A percentile compares a stretch with the other conserved stretches of the same genome.
Conservation (phyloP, 1,140 invertebrate species). For the Cyclargus thomasi region DNA sequence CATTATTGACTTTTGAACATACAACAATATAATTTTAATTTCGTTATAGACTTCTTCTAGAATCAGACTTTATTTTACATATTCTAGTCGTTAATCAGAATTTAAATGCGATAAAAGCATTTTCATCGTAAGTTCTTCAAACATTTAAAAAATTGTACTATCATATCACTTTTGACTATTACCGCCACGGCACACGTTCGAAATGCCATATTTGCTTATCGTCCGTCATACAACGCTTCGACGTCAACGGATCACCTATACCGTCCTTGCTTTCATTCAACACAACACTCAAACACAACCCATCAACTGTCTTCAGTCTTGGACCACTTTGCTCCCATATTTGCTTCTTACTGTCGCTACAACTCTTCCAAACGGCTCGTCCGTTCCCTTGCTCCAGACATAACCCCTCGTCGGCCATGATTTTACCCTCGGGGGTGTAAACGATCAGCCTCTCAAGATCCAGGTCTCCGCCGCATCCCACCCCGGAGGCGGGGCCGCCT, state of each 20-base stretch:
- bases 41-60: no score
- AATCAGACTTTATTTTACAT: no score
- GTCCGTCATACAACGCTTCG: constrained; percentile 46
- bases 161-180: constrained; percentile 34
- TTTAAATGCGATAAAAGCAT: no score
- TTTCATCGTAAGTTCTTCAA: neutral
- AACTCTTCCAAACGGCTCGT: constrained; percentile 58
- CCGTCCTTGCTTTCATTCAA: constrained; percentile 36
- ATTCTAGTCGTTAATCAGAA: no score
- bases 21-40: no score
- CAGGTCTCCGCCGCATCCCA: constrained; percentile 42
- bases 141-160: neutral
- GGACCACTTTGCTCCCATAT: constrained; percentile 61
- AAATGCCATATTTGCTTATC: constrained; percentile 66
- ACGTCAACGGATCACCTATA: constrained; percentile 42
- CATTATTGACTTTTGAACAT: no score
- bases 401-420: constrained; percentile 64
- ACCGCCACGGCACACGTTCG: constrained; percentile 67
- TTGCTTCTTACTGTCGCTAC: constrained; percentile 55
- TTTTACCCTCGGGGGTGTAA: constrained; percentile 52
- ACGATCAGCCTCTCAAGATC: constrained; percentile 54
- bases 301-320: constrained; percentile 49
- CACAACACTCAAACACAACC: constrained; percentile 50
- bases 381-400: constrained; percentile 61
- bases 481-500: constrained; percentile 48